Evolutionary conservation across 1,140 invertebrate species (phyloP).

Genomic region (Aphidius gifuensis): DNA sequence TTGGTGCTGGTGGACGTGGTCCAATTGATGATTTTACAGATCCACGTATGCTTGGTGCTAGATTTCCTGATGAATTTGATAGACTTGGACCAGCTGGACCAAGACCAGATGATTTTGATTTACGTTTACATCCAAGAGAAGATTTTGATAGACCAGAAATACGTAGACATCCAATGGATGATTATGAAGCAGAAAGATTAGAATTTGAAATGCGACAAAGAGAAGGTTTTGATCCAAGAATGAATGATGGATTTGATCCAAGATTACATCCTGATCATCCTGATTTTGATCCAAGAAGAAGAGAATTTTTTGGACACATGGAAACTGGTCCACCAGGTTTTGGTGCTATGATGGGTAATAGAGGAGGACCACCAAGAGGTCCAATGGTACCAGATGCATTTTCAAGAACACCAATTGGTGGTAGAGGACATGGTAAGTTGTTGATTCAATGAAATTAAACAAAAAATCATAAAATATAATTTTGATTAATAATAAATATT

Average conservation of each 20-base stretch:
- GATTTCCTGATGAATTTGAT: constrained; percentile 44
- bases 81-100: constrained; percentile 44
- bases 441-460: neutral
- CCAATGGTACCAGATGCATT: constrained; percentile 52
- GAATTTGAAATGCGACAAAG: constrained; percentile 47
- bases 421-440: constrained; percentile 48
- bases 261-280: constrained; percentile 41
- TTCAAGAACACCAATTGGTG: constrained; percentile 43
- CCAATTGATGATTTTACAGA: constrained; percentile 44
- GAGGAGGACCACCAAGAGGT: constrained; percentile 47
- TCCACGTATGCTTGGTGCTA: constrained; percentile 37
- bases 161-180: constrained; percentile 43
- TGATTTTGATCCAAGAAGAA: constrained; percentile 46
- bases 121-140: constrained; percentile 40
- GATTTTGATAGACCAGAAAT: constrained; percentile 47
- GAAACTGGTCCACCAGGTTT: constrained; percentile 38
- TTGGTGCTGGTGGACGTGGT: constrained; percentile 29
- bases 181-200: constrained; percentile 46
- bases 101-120: constrained; percentile 49
- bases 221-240: constrained; percentile 35
- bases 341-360: constrained; percentile 47
- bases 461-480: neutral
- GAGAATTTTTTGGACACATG: constrained; percentile 49
- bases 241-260: constrained; percentile 43
- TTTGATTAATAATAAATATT: constrained; percentile 6